A percentile compares a stretch with the other conserved stretches of the same genome.
phyloP scores from a whole-genome alignment of 2,888 invertebrate genomes.

The Neuroscelio doddi region DNA sequence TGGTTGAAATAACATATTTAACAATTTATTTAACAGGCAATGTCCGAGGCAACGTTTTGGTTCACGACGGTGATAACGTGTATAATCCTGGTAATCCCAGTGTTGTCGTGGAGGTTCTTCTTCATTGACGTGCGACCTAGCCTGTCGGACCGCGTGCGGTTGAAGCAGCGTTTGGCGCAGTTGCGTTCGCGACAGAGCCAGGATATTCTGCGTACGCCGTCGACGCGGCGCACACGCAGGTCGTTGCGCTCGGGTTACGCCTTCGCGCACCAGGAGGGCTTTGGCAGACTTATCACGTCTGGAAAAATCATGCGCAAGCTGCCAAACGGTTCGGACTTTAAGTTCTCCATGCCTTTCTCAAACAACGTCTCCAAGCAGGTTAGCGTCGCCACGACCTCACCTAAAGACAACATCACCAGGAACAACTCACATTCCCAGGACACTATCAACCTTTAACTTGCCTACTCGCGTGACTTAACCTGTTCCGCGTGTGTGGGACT shows the following conservation, averaged over 20 bases:
- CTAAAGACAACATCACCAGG: slow-evolving; percentile 63
- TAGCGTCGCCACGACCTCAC: slow-evolving; percentile 65
- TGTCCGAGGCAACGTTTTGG: slow-evolving; percentile 93
- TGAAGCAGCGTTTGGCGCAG: slow-evolving; percentile 83
- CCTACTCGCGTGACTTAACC: slow-evolving; percentile 10
- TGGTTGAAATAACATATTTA: background rate
- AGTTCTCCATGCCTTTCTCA: slow-evolving; percentile 78
- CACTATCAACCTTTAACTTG: slow-evolving; percentile 65
- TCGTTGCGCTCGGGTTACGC: slow-evolving; percentile 98
- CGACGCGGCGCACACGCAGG: slow-evolving; percentile 89
- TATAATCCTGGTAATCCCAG: slow-evolving; percentile 91
- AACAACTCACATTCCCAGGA: slow-evolving; percentile 66
- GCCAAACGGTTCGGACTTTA: slow-evolving; percentile 84
- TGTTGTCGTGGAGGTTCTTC: slow-evolving; percentile 96
- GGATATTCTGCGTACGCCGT: slow-evolving; percentile 87
- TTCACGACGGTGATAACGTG: slow-evolving; percentile 85
- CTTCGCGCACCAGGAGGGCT: slow-evolving; percentile 98
- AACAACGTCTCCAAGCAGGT: slow-evolving; percentile 69
- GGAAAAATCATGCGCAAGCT: slow-evolving; percentile 95
- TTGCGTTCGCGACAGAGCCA: slow-evolving; percentile 81
- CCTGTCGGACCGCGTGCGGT: slow-evolving; percentile 91
- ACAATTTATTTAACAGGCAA: slow-evolving; percentile 74
- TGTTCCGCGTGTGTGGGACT: slow-evolving; percentile 12
- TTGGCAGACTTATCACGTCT: slow-evolving; percentile 96
- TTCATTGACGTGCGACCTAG: slow-evolving; percentile 93